These are phyloP conservation scores for Drosophila teissieri DNA, from an alignment of 1,140 invertebrate species.

Conservation along the genomic window DNA sequence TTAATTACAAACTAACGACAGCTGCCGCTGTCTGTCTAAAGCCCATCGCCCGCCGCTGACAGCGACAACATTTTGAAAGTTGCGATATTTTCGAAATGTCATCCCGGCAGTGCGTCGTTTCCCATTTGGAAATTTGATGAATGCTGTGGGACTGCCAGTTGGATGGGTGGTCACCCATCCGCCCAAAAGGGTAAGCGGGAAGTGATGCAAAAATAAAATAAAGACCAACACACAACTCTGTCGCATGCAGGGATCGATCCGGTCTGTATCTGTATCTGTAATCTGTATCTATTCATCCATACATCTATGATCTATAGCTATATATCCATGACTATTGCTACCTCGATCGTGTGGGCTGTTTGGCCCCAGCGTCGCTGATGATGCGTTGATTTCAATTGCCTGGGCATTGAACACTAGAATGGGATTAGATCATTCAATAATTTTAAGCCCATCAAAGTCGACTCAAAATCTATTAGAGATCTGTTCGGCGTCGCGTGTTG, in stretches of 20 bases:
- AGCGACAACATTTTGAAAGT: conserved; percentile 70
- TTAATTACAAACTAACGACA: conserved; percentile 84
- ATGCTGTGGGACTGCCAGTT: conserved; percentile 55
- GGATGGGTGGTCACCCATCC: conserved; percentile 38
- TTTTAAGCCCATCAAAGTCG: conserved; percentile 17
- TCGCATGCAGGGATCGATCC: conserved; percentile 44
- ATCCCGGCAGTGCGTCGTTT: conserved; percentile 25
- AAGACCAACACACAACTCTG: conserved; percentile 11
- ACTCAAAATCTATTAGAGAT: conserved; percentile 3
- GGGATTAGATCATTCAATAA: conserved; percentile 50
- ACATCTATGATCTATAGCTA: conserved; percentile 7
- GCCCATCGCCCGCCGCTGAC: conserved; percentile 47
- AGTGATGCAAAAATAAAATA: conserved; percentile 35
- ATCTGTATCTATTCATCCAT: conserved; percentile 9
- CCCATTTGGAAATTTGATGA: conserved; percentile 77
- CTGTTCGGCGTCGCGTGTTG: conserved; percentile 1
- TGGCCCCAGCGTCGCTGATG: conserved; percentile 80
- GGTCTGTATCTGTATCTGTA: neutral
- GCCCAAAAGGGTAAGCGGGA: conserved; percentile 33
- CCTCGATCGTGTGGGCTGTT: conserved; percentile 71
- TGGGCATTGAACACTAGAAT: conserved; percentile 83
- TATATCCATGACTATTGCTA: conserved; percentile 35
- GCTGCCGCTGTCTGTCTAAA: conserved; percentile 74
- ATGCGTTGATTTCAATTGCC: conserved; percentile 69
- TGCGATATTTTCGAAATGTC: conserved; percentile 66